Evolutionary conservation across 1,140 invertebrate genomes (phyloP), one percentile per base, ranked within the genome.

Genomic region (Musca domestica): DNA sequence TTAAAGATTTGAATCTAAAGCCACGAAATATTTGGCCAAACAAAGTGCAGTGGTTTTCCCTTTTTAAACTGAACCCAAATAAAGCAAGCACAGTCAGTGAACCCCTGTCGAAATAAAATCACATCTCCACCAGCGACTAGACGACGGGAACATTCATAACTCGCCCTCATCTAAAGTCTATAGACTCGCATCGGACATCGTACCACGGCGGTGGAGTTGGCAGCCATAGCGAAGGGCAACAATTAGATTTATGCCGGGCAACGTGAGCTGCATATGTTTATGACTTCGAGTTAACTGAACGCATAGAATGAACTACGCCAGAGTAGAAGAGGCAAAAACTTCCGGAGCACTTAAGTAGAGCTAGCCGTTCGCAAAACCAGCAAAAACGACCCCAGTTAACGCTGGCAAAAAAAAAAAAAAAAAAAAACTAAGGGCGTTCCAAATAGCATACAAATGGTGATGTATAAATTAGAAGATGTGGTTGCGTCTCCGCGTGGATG

Each of bases 211-310:
- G 20, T 19, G 20, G 17, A 2, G 48, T 17, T 20, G 20, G 22
- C 19, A 54, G 51, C 12, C 22, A 10, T n/a, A 61, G 10, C 17
- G 56, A 61, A 27, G 20, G 51, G 27, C 27, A 34, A 61, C 27
- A 61, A 61, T 78, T 78, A 78, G 77, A 78, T 78, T 78, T 77
- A 74, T 75, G 74, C 73, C 74, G 66, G 74, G 74, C 76, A 73
- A 78, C 76, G 76, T 78, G 76, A 78, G 76, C 72, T 76, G 76
- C 76, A 78, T 78, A 78, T 78, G 76, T 78, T 78, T 78, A 78
- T 78, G 74, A 78, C 71, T 78, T 34, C 22, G 6, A 61, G 0
- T 3, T 22, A 51, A 61, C 2, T 7, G 6, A 58, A 58, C 25
- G 17, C 17, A 20, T 19, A 51, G 48, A 9, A 20, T n/a, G 27